Evolutionary conservation across 2,113 vertebrate genomes (phyloP), one percentile per base, ranked within the genome.

Genomic region (Gambusia affinis): DNA sequence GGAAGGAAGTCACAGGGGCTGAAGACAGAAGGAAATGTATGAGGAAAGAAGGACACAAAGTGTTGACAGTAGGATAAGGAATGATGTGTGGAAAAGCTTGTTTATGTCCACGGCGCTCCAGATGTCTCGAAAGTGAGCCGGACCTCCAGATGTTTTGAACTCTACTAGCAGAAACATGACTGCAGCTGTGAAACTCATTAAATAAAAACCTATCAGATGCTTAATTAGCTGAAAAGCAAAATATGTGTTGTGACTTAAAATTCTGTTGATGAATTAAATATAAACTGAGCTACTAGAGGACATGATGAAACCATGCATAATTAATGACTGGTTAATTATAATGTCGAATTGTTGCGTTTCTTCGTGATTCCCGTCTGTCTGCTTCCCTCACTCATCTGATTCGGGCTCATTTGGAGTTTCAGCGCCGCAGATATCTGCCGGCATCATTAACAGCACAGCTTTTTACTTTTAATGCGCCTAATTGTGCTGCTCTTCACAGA

Each of bases 401-500:
- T 78, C 51, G 6, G 51, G 3, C 19, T 67, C 10, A 73, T 83
- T 76, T 76, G 42, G 33, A 82, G 15, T 65, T 65, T 60, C 33
- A 73, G 80, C 60, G 29, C 19, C n/a, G 60, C 8, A 79, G 74
- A 80, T 39, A 60, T 72, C 63, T 30, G 29, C 29, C 12, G 27
- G 39, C 60, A 72, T 81, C 67, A 39, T 73, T 28, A 70, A 64
- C 66, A 65, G 66, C 19, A 44, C 14, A 4, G 4, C 3, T 64
- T 67, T 44, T 75, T 65, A 15, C 39, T 35, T 70, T 80, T 78
- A 72, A 80, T 85, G 71, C 63, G 29, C 30, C 66, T 86, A 85
- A 89, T 88, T 85, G 75, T 78, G 19, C 79, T 29, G 69, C 84
- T 77, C 24, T 79, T 67, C 72, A 71, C 72, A 51, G 82, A 85